phyloP scores from a whole-genome alignment of 1,140 invertebrate species.

The Brachionus calyciflorus region DNA sequence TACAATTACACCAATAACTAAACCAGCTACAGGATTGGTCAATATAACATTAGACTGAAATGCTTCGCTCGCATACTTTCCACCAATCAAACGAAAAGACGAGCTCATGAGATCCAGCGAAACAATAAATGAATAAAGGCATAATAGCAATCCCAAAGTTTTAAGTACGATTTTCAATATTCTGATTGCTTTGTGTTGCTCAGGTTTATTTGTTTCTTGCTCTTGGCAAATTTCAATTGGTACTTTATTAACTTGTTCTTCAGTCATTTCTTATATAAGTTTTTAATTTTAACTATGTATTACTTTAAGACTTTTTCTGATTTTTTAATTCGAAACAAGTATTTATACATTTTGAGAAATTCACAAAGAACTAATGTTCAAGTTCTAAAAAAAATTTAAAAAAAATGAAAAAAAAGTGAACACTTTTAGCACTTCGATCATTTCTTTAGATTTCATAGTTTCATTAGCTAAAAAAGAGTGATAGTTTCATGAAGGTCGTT shows the following conservation, averaged over 20 bases:
- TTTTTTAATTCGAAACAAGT: too few species aligned
- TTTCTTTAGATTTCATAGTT: not conserved
- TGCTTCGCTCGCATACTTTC: conserved; percentile 24
- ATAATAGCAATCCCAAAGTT: not conserved
- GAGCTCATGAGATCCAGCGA: conserved; percentile 41
- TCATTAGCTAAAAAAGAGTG: conserved; percentile 9
- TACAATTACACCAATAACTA: conserved; percentile 67
- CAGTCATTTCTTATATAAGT: not conserved
- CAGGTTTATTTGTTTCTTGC: too few species aligned
- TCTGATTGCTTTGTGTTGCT: not conserved
- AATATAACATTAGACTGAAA: conserved; percentile 54
- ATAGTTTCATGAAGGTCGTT: conserved; percentile 20
- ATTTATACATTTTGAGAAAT: not conserved
- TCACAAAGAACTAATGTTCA: not conserved
- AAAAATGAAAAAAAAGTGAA: conserved; percentile 2
- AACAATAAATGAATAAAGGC: conserved; percentile 42
- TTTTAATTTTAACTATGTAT: too few species aligned
- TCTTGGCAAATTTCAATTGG: not conserved
- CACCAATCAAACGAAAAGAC: conserved; percentile 36
- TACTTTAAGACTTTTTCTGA: too few species aligned
- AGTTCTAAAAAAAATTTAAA: not conserved
- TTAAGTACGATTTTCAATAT: conserved; percentile 19
- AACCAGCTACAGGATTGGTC: conserved; percentile 64
- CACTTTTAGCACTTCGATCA: not conserved
- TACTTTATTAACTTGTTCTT: not conserved